Conservation (phyloP, 2,113 vertebrate genomes). For the Stictonetta naevosa region DNA sequence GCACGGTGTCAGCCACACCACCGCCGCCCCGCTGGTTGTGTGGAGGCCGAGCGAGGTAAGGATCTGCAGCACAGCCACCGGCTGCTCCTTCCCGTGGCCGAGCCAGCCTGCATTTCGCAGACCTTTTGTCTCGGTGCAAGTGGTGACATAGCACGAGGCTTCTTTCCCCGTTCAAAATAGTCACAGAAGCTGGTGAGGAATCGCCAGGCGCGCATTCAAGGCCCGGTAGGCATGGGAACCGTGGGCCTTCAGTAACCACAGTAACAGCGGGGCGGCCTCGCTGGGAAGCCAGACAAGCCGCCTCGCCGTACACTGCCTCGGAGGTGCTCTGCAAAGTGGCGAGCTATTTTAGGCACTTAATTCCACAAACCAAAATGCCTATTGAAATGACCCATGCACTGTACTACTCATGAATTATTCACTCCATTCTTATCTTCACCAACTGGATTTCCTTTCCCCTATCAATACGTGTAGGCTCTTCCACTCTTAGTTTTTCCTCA, state of each 20-base stretch:
- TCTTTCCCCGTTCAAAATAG: slow-evolving; percentile 31
- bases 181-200: slow-evolving; percentile 56
- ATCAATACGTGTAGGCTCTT: background rate
- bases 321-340: slow-evolving; percentile 72
- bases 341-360: slow-evolving; percentile 74
- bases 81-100: too few relatives aligned
- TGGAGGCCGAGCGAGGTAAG: background rate
- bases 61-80: background rate
- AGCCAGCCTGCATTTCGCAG: background rate
- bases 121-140: background rate
- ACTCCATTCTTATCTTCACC: slow-evolving; percentile 47
- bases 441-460: background rate
- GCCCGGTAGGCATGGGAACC: slow-evolving; percentile 75
- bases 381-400: slow-evolving; percentile 54
- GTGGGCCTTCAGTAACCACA: slow-evolving; percentile 76
- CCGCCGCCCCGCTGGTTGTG: background rate
- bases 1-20: background rate
- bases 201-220: slow-evolving; percentile 68
- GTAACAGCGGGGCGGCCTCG: slow-evolving; percentile 74
- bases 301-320: slow-evolving; percentile 78
- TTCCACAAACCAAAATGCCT: slow-evolving; percentile 72
- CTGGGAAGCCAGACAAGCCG: slow-evolving; percentile 78
- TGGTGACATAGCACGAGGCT: background rate
- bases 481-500: background rate
- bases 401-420: slow-evolving; percentile 70